A percentile compares a stretch with the other conserved stretches of the same genome.
Conservation (phyloP, 2,113 vertebrate genomes). For the human region DNA sequence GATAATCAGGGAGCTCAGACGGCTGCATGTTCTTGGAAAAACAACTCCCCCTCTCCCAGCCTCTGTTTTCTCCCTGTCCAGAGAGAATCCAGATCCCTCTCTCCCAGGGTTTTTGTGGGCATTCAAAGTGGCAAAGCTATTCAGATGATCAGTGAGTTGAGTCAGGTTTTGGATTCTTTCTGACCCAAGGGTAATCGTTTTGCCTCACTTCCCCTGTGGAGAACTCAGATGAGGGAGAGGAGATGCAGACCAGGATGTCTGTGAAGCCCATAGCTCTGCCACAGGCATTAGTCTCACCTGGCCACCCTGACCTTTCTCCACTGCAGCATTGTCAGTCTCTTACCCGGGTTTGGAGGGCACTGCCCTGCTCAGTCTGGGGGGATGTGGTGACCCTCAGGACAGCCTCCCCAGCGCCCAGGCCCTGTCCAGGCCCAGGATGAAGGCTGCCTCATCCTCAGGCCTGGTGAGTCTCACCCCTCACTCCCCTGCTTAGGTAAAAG, state of each 20-base stretch:
- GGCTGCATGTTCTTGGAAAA: not conserved
- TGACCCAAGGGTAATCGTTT: not conserved
- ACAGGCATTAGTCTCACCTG: fast-evolving
- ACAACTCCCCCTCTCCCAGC: not conserved
- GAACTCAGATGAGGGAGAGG: not conserved
- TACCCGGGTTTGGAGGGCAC: not conserved
- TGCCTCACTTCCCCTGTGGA: not conserved
- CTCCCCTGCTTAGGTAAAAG: not conserved
- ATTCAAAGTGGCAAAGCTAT: too few relatives aligned
- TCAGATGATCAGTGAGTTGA: not conserved
- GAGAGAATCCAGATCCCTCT: not conserved
- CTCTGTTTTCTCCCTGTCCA: not conserved
- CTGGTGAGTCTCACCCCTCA: not conserved
- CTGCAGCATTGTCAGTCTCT: not conserved
- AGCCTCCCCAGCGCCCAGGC: not conserved
- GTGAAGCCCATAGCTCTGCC: not conserved
- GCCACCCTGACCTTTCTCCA: not conserved
- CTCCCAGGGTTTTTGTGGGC: too few relatives aligned
- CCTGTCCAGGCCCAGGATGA: not conserved
- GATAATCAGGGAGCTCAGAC: not conserved
- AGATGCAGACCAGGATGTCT: fast-evolving
- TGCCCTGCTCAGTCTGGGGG: not conserved
- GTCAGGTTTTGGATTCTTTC: not conserved
- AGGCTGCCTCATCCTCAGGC: not conserved
- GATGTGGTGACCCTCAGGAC: too few relatives aligned